These are phyloP conservation scores for Julus scandinavius DNA, from an alignment of 2,888 invertebrate genomes.

Conservation along the genomic window DNA sequence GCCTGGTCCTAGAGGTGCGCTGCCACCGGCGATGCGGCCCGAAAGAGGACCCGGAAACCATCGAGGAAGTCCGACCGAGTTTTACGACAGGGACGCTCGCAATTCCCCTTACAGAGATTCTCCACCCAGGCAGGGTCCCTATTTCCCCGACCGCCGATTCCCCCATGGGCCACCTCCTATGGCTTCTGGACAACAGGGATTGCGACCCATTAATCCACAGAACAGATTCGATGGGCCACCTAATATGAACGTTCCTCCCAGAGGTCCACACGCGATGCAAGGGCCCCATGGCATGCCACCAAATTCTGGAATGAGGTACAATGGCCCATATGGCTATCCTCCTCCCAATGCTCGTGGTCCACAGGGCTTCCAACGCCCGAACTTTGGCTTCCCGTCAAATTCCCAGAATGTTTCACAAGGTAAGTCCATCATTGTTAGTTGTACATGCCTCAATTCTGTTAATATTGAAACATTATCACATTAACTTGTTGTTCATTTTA, in stretches of 20 bases:
- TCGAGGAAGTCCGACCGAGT: not conserved
- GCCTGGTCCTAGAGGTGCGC: not conserved
- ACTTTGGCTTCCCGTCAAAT: not conserved
- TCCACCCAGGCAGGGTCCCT: not conserved
- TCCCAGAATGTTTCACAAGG: not conserved
- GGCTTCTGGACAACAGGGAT: not conserved
- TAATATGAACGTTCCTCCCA: not conserved
- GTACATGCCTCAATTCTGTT: too few species aligned
- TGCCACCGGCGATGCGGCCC: not conserved
- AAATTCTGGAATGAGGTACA: slow-evolving; percentile 9
- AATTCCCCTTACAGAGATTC: slow-evolving; percentile 44
- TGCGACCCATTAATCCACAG: not conserved
- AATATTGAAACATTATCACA: too few species aligned
- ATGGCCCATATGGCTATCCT: slow-evolving; percentile 11
- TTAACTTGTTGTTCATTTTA: too few species aligned
- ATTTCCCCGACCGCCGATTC: not conserved
- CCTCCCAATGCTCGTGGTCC: not conserved
- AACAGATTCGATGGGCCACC: not conserved
- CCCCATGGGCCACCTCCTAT: not conserved
- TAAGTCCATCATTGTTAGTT: not conserved
- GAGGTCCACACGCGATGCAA: slow-evolving; percentile 7
- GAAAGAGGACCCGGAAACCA: not conserved
- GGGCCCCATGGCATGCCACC: not conserved
- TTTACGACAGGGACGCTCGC: slow-evolving; percentile 23
- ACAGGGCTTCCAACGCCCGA: not conserved